phyloP scores from a whole-genome alignment of 2,888 invertebrate species.

The Hydroisotoma schaefferi region DNA sequence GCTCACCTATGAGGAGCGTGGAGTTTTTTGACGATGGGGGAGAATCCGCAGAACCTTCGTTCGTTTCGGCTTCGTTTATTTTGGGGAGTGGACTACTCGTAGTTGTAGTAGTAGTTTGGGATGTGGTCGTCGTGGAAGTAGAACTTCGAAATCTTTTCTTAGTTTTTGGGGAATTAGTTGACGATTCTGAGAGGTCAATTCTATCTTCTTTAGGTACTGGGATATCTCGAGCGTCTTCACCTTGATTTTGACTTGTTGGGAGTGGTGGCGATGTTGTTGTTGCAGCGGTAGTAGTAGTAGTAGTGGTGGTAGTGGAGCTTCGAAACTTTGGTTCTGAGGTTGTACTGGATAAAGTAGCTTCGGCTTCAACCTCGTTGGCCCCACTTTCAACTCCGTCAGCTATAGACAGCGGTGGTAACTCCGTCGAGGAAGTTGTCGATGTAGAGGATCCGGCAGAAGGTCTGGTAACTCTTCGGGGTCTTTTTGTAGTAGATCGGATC shows the following conservation, averaged over 20 bases:
- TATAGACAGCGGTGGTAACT: too few relatives aligned
- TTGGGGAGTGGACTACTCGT: neutral
- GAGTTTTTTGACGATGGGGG: constrained; percentile 2
- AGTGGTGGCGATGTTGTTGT: neutral
- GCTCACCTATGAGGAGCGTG: neutral
- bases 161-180: too few relatives aligned
- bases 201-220: too few relatives aligned
- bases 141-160: too few relatives aligned
- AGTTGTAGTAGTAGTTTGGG: neutral
- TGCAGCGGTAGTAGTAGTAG: neutral
- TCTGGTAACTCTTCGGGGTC: constrained; percentile 35
- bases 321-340: too few relatives aligned
- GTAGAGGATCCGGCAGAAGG: constrained; percentile 13
- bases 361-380: neutral
- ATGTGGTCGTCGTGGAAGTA: too few relatives aligned
- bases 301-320: neutral
- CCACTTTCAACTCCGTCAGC: too few relatives aligned
- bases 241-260: too few relatives aligned
- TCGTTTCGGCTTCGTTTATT: neutral
- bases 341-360: neutral
- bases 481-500: constrained; percentile 27
- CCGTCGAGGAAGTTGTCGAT: neutral
- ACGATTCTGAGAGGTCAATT: too few relatives aligned
- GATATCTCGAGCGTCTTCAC: too few relatives aligned
- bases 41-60: too few relatives aligned